A percentile compares a stretch with the other conserved stretches of the same genome.
These are phyloP conservation scores for Probaryconus sp. DNA, from an alignment of 1,140 invertebrate species.

Conservation along the genomic window DNA sequence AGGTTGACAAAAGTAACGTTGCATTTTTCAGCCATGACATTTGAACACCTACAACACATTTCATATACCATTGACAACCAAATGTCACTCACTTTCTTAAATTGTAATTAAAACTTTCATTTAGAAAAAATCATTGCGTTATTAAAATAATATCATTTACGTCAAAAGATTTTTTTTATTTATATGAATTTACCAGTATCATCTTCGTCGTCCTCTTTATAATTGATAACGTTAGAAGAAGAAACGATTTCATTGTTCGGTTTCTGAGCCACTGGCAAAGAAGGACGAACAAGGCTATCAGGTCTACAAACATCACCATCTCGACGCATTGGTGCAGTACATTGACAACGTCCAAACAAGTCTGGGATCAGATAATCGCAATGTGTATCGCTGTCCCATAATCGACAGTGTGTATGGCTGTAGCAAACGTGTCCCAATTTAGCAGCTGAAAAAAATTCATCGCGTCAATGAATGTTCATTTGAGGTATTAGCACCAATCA, in stretches of 20 bases:
- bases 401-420: conserved; percentile 90
- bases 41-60: conserved; percentile 67
- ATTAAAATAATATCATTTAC: too few species aligned
- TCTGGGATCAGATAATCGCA: conserved; percentile 93
- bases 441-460: conserved; percentile 87
- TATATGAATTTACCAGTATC: conserved; percentile 60
- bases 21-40: conserved; percentile 74
- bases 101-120: too few species aligned
- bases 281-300: conserved; percentile 70
- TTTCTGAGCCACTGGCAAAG: conserved; percentile 47
- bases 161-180: too few species aligned
- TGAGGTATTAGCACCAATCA: too few species aligned
- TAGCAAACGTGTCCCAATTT: conserved; percentile 92
- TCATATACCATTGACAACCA: not conserved
- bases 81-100: too few species aligned
- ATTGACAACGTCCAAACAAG: conserved; percentile 91
- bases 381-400: conserved; percentile 88
- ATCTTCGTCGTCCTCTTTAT: conserved; percentile 48
- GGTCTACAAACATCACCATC: conserved; percentile 80
- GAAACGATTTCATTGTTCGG: conserved; percentile 35
- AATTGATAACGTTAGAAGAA: conserved; percentile 1
- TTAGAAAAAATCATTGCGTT: too few species aligned
- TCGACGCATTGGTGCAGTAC: conserved; percentile 84
- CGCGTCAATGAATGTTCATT: too few species aligned
- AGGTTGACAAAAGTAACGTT: conserved; percentile 66